phyloP scores from a whole-genome alignment of 2,113 vertebrate species.

The Fukomys damarensis region DNA sequence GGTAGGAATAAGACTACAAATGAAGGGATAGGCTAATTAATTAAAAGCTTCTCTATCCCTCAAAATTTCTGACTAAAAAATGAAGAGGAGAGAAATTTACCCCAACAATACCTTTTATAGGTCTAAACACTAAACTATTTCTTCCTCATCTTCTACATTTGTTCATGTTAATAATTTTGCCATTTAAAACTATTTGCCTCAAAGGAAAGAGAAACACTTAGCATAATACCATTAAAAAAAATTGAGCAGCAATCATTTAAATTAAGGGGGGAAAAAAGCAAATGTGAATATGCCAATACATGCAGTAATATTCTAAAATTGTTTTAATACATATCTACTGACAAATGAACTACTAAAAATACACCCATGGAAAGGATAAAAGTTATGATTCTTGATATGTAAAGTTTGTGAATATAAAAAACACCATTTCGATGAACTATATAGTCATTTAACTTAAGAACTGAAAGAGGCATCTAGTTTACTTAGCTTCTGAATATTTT shows the following conservation, averaged over 20 bases:
- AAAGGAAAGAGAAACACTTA: background rate
- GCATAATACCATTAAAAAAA: background rate
- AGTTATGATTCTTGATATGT: background rate
- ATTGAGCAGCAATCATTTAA: background rate
- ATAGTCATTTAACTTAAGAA: background rate
- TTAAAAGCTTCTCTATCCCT: background rate
- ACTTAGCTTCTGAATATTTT: background rate
- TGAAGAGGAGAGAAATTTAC: background rate
- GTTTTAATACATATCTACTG: background rate
- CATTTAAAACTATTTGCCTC: background rate
- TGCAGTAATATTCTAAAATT: background rate
- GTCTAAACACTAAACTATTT: background rate
- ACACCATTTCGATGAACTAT: background rate
- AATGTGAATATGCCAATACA: background rate
- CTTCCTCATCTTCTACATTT: slow-evolving; percentile 1
- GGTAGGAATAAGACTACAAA: background rate
- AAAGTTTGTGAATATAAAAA: background rate
- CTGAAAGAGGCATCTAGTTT: background rate
- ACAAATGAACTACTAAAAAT: slow-evolving; percentile 1
- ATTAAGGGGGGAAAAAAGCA: background rate
- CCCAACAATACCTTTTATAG: background rate
- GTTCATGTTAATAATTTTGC: slow-evolving; percentile 12
- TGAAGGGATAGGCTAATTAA: slow-evolving; percentile 1
- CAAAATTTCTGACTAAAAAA: slow-evolving; percentile 9
- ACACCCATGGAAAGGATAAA: background rate